Conservation (phyloP, 2,113 vertebrate species). For the Aptenodytes patagonicus region DNA sequence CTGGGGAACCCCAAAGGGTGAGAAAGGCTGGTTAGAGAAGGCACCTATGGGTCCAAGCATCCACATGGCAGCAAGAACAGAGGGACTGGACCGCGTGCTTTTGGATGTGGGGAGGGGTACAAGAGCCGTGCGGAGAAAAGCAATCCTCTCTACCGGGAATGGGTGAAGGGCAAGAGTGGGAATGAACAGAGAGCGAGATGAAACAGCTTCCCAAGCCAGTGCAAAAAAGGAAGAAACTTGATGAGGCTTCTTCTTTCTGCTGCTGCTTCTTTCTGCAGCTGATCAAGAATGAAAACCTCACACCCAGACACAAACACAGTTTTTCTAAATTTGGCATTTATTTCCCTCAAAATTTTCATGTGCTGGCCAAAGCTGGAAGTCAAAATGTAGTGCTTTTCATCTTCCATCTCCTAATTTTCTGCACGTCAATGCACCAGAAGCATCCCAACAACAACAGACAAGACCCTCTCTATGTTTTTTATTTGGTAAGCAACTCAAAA, state of each 20-base stretch:
- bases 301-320: not conserved
- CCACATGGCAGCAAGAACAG: not conserved
- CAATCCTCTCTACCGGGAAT: not conserved
- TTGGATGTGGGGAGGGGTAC: accelerated
- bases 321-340: not conserved
- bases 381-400: not conserved
- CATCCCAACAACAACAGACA: not conserved
- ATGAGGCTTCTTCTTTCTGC: not conserved
- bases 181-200: not conserved
- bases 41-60: not conserved
- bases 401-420: not conserved
- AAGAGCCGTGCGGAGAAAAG: not conserved
- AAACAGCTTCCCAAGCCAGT: not conserved
- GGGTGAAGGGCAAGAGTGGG: not conserved
- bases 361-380: not conserved
- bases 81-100: accelerated
- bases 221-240: not conserved
- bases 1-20: not conserved
- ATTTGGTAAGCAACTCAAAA: not conserved
- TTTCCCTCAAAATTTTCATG: not conserved
- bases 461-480: not conserved
- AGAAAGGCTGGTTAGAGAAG: not conserved
- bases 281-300: not conserved
- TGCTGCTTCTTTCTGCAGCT: not conserved
- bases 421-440: not conserved